A percentile compares a stretch with the other conserved stretches of the same genome.
Evolutionary conservation across 1,140 invertebrate genomes (phyloP).

Genomic region (Aphelenchoides besseyi): DNA sequence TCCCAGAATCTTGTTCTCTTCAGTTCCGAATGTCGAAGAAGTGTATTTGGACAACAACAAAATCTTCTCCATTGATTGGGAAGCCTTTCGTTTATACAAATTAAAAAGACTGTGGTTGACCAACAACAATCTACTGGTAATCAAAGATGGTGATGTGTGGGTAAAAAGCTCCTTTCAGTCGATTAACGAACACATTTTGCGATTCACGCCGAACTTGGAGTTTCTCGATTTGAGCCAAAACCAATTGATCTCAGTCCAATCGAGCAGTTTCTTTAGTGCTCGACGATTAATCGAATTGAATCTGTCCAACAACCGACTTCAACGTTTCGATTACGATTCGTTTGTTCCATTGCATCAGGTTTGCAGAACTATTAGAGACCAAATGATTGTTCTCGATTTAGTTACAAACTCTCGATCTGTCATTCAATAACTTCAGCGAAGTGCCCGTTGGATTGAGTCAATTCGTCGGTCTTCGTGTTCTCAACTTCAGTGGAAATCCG

Average conservation of each 20-base stretch:
- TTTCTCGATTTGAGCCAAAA: conserved; percentile 42
- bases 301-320: conserved; percentile 41
- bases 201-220: conserved; percentile 46
- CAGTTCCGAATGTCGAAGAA: conserved; percentile 51
- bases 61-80: conserved; percentile 48
- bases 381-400: conserved; percentile 32
- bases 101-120: conserved; percentile 30
- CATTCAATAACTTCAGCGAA: conserved; percentile 41
- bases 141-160: background rate
- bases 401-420: conserved; percentile 46
- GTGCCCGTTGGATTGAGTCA: conserved; percentile 42
- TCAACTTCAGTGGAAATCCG: conserved; percentile 51
- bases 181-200: conserved; percentile 47
- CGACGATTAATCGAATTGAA: conserved; percentile 31
- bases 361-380: conserved; percentile 9
- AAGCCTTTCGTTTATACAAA: conserved; percentile 48
- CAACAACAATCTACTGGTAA: conserved; percentile 41
- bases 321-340: conserved; percentile 47
- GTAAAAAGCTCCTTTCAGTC: conserved; percentile 31
- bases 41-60: conserved; percentile 34
- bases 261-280: conserved; percentile 45
- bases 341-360: conserved; percentile 42
- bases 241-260: conserved; percentile 41
- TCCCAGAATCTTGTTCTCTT: conserved; percentile 22
- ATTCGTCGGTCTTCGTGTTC: conserved; percentile 39